Evolutionary conservation across 2,888 invertebrate species (phyloP), one percentile per base, ranked within the genome.

Genomic region (Stomorhina lunata): DNA sequence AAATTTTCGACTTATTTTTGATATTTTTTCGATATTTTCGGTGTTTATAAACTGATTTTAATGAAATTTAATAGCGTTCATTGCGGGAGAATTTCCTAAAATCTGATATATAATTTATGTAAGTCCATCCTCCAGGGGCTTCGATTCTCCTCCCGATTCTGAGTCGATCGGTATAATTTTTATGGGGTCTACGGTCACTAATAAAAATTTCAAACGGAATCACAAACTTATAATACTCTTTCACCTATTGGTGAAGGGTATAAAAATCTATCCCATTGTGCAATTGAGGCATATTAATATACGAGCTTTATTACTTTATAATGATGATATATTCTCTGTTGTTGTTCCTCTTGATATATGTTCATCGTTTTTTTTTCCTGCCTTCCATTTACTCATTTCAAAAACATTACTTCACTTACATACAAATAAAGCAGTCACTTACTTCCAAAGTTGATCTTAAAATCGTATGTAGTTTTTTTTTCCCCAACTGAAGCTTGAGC

Each of bases 221-320:
- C n/a, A n/a, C 2, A 2, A 3, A 20, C 10, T 45, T 20, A 10
- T 10, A 48, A 17, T 17, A 4, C 7, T 17, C 0, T 4, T 45
- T 1, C 17, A 9, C 32, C 1, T 34, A n/a, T n/a, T n/a, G n/a
- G n/a, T 4, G 7, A 10, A 7, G 1, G 0, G n/a, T n/a, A n/a
- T n/a, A n/a, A n/a, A n/a, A n/a, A n/a, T 15, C 37, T 37, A n/a
- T 1, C 1, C 78, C 78, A 79, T n/a, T 29, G 53, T 75, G 72
- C 71, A 59, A 5, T 63, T 53, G 17, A 29, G 53, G 29, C 32
- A n/a, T 43, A 73, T 76, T 83, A 80, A 76, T 76, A 68, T 79
- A 80, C 63, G 71, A 79, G 80, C 76, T 83, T 83, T 76, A 80
- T 79, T 83, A 79, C 76, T 75, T 66, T 76, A 72, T 80, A 76